Percentiles rank a stretch among this genome's conserved stretches.
These are phyloP conservation scores for Sitobion miscanthi DNA, from an alignment of 1,140 invertebrate species.

Conservation along the genomic window DNA sequence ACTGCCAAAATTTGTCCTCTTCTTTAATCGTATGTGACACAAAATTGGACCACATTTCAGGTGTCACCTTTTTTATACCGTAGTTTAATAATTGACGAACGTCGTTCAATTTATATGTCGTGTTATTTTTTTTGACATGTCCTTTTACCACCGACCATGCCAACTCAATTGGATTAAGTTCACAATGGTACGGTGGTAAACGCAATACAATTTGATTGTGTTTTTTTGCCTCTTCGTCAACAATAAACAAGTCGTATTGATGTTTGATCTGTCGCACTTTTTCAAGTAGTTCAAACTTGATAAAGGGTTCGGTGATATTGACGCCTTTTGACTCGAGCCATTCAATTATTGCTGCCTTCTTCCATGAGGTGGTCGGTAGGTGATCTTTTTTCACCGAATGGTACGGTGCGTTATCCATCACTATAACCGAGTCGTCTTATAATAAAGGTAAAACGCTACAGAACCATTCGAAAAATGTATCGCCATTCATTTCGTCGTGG, in stretches of 20 bases:
- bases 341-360: too few species aligned
- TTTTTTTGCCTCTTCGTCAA: not conserved
- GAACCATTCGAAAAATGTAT: not conserved
- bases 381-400: not conserved
- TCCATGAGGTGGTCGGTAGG: too few species aligned
- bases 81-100: not conserved
- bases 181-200: not conserved
- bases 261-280: not conserved
- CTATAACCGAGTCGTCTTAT: not conserved
- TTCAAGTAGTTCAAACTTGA: not conserved
- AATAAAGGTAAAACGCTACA: not conserved
- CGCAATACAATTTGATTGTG: too few species aligned
- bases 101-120: not conserved
- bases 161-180: not conserved
- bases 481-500: too few species aligned
- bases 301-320: not conserved
- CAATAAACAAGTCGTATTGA: not conserved
- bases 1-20: slow-evolving; percentile 13
- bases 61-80: not conserved
- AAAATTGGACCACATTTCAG: slow-evolving; percentile 32
- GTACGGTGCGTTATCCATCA: too few species aligned
- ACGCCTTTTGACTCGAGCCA: not conserved
- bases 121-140: not conserved
- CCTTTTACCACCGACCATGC: not conserved
- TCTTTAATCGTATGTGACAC: not conserved